A percentile compares a stretch with the other conserved stretches of the same genome.
phyloP scores from a whole-genome alignment of 1,140 invertebrate species.

The Eumeta japonica region DNA sequence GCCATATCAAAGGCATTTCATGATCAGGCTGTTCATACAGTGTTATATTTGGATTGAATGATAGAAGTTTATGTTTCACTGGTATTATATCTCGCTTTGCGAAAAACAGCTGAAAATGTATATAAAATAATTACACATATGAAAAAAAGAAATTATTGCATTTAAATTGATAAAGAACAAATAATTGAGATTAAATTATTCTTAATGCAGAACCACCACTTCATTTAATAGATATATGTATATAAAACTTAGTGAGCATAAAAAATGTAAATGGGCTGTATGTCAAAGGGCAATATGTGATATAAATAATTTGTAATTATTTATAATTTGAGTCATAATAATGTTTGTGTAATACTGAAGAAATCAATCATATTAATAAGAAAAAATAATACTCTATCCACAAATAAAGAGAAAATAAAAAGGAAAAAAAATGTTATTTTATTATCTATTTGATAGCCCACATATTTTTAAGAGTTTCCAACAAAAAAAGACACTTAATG shows the following conservation, averaged over 20 bases:
- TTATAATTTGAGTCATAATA: too few relatives aligned
- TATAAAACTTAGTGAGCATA: neutral
- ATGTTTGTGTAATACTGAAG: too few relatives aligned
- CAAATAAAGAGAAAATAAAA: too few relatives aligned
- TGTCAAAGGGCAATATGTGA: neutral
- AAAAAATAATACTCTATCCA: too few relatives aligned
- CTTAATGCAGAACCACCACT: too few relatives aligned
- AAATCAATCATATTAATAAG: too few relatives aligned
- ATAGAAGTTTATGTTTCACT: slow-evolving; percentile 28
- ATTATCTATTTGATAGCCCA: too few relatives aligned
- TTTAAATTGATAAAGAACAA: neutral
- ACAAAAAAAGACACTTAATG: too few relatives aligned
- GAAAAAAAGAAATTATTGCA: neutral
- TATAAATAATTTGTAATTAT: neutral
- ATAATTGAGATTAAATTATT: too few relatives aligned
- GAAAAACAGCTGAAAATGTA: slow-evolving; percentile 35
- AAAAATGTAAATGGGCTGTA: neutral
- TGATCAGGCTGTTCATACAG: slow-evolving; percentile 39
- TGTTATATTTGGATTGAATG: slow-evolving; percentile 28
- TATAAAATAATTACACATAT: neutral
- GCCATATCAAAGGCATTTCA: slow-evolving; percentile 33
- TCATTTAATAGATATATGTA: neutral
- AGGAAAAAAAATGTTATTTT: too few relatives aligned
- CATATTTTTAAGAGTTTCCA: too few relatives aligned
- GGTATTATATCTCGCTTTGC: slow-evolving; percentile 15